phyloP scores from a whole-genome alignment of 1,140 invertebrate species.

The Mactra quadrangularis region DNA sequence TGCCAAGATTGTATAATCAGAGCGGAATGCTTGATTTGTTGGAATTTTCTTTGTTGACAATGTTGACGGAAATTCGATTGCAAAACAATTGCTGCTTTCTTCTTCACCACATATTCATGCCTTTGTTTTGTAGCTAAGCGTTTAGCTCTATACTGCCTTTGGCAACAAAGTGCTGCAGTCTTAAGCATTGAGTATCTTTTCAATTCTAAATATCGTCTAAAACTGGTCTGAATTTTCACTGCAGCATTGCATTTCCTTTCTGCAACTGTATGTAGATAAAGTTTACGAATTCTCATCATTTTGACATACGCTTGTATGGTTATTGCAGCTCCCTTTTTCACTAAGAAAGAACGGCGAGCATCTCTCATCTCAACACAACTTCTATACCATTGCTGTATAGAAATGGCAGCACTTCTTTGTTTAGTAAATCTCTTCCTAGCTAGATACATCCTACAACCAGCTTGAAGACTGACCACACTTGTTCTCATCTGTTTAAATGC shows the following conservation, averaged over 20 bases:
- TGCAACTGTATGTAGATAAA: slow-evolving; percentile 1
- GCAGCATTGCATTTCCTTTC: slow-evolving; percentile 42
- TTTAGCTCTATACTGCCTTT: slow-evolving; percentile 66
- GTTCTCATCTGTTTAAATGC: slow-evolving; percentile 63
- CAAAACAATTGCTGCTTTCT: slow-evolving; percentile 31
- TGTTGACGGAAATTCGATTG: slow-evolving; percentile 7
- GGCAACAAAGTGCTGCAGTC: slow-evolving; percentile 68
- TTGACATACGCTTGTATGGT: slow-evolving; percentile 65
- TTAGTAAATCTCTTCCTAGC: neutral
- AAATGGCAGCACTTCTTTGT: slow-evolving; percentile 41
- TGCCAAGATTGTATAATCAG: slow-evolving; percentile 61
- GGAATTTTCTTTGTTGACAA: neutral
- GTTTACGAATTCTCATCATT: slow-evolving; percentile 55
- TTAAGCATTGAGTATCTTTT: slow-evolving; percentile 1
- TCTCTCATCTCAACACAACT: slow-evolving; percentile 18
- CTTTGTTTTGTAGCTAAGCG: neutral
- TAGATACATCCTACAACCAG: slow-evolving; percentile 42
- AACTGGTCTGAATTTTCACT: slow-evolving; percentile 65
- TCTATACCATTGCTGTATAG: slow-evolving; percentile 62
- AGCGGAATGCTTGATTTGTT: slow-evolving; percentile 30
- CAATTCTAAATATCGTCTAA: slow-evolving; percentile 51
- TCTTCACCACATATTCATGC: neutral
- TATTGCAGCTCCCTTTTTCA: slow-evolving; percentile 45
- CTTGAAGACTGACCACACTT: slow-evolving; percentile 62
- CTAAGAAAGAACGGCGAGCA: neutral